Evolutionary conservation across 2,888 invertebrate species (phyloP), one percentile per base, ranked within the genome.

Genomic region (Platycheirus albimanus): DNA sequence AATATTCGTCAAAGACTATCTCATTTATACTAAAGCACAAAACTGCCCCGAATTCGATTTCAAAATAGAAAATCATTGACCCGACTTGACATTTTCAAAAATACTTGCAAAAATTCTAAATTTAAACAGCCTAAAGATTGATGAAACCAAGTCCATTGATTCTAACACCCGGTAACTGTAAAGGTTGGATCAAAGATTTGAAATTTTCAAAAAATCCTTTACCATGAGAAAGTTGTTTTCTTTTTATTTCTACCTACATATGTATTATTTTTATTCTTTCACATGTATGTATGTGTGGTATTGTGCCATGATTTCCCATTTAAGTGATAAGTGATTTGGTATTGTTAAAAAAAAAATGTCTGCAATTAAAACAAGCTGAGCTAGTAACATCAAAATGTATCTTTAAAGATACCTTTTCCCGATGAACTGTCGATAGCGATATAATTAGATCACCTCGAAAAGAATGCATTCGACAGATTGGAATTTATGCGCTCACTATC

Each of bases 51-150:
- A 49, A 49, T 72, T 58, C 58, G 47, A 30, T 80, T 80, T 69
- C 75, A 66, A 76, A 61, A 76, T 47, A 76, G 30, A 36, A 81
- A 81, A 66, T 71, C 71, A 81, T 66, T 81, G 76, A 66, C 76
- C 41, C 24, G 17, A 47, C 24, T 71, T 76, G 58, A 56, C 61
- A 76, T 71, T 81, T 38, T 77, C 47, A 5, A 36, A 45, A 66
- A 66, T 19, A 52, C 54, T 61, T 71, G 58, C 36, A 51, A 41
- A 20, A n/a, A n/a, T n/a, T 75, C 76, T 80, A 70, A 66, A 67
- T 76, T 54, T 71, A 67, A 61, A 47, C 13, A n/a, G 24, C 15
- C 67, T 41, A n/a, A n/a, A n/a, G n/a, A n/a, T n/a, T n/a, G n/a
- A n/a, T n/a, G n/a, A n/a, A n/a, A n/a, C n/a, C n/a, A n/a, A n/a